A percentile compares a stretch with the other conserved stretches of the same genome.
phyloP scores from a whole-genome alignment of 2,113 vertebrate species.

The Rhinolophus ferrumequinum region DNA sequence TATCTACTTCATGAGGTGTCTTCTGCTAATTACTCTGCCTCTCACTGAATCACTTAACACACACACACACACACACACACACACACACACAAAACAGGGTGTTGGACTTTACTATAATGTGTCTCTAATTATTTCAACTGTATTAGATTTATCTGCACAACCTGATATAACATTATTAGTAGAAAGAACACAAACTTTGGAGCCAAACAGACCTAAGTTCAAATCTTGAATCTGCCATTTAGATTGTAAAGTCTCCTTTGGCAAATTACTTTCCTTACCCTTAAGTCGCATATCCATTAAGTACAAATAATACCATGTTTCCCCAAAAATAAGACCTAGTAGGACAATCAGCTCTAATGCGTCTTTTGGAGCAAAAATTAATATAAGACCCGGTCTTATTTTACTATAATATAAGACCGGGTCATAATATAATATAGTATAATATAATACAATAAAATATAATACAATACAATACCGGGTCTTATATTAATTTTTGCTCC shows the following conservation, averaged over 20 bases:
- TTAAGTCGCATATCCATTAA: neutral
- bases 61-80: constrained; percentile 6
- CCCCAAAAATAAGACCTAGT: too few species aligned
- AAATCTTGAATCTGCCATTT: neutral
- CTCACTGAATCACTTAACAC: neutral
- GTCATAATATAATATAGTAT: too few species aligned
- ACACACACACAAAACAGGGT: neutral
- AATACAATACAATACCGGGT: too few species aligned
- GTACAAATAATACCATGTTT: neutral
- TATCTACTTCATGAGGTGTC: neutral
- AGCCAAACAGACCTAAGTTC: neutral
- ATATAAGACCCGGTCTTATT: too few species aligned
- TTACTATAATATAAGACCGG: too few species aligned
- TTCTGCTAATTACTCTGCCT: neutral
- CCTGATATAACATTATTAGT: neutral
- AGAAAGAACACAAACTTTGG: neutral
- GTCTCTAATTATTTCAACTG: neutral
- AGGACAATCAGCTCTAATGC: too few species aligned
- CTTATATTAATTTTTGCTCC: too few species aligned
- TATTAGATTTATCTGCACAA: neutral
- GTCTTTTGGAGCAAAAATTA: too few species aligned
- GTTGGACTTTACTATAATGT: neutral
- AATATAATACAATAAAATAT: too few species aligned
- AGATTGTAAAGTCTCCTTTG: neutral
- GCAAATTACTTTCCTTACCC: neutral